phyloP scores from a whole-genome alignment of 1,140 invertebrate species.

The Drosophila erecta region DNA sequence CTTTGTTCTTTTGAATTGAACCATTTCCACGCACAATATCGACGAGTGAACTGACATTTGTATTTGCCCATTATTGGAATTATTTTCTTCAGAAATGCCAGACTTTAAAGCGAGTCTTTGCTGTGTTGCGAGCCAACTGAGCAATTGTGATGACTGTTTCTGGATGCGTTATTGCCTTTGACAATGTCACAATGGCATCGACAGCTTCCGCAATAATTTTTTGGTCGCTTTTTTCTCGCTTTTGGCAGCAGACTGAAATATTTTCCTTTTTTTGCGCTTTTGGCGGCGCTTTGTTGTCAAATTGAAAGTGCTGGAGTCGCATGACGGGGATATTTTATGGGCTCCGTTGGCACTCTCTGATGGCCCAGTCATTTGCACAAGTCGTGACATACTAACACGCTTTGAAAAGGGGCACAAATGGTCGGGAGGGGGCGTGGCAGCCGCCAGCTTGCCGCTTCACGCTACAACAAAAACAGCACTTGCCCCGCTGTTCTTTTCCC shows the following conservation, averaged over 20 bases:
- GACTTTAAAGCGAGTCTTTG: conserved; percentile 20
- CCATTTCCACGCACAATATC: not conserved
- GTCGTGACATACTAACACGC: conserved; percentile 73
- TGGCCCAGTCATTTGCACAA: conserved; percentile 77
- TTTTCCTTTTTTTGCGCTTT: conserved; percentile 39
- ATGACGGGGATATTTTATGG: conserved; percentile 70
- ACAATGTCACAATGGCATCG: conserved; percentile 74
- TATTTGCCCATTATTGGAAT: not conserved
- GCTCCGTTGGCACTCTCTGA: conserved; percentile 77
- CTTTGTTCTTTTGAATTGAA: too few species aligned
- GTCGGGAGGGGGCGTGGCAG: conserved; percentile 12
- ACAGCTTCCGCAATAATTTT: conserved; percentile 67
- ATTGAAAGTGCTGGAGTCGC: conserved; percentile 39
- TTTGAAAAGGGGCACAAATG: conserved; percentile 22
- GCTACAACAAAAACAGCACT: conserved; percentile 9
- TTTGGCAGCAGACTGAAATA: conserved; percentile 55
- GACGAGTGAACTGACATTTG: not conserved
- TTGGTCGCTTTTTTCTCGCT: conserved; percentile 32
- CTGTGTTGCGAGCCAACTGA: conserved; percentile 10
- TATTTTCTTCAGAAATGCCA: not conserved
- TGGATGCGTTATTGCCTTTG: conserved; percentile 69
- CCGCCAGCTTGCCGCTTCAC: conserved; percentile 56
- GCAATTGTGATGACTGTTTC: conserved; percentile 42
- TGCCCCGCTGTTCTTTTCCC: conserved; percentile 1
- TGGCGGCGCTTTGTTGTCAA: conserved; percentile 66